Base-by-base conservation (phyloP, 2,113 vertebrate species). In the Megalops atlanticus region DNA sequence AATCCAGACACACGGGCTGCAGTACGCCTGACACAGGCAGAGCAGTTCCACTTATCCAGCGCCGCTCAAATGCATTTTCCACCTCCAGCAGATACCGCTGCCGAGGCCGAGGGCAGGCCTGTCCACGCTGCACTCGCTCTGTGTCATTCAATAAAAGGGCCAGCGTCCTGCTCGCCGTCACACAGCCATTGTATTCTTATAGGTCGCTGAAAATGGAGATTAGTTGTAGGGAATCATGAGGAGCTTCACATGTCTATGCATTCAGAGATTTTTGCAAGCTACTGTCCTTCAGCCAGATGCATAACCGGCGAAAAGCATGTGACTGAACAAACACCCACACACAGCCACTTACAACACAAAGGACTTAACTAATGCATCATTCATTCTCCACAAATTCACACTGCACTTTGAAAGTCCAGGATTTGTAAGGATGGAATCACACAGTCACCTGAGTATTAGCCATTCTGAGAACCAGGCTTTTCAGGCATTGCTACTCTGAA, bases 201-300 rank as follows among this genome's bases (percentile, higher is more conserved):
- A 38, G 35, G 69, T 36, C 35, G 33, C 36, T 38, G 35, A 71
- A 71, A 71, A 35, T 71, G 31, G 69, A 38, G 21, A 71, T 71
- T 71, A 71, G 69, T 71, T 71, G 69, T 35, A 71, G 69, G 33
- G 14, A n/a, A 71, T 71, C 69, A 71, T 38, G 36, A 71, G 69
- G 36, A 71, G 11, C 69, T 27, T 36, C 69, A 38, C 69, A 71
- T 70, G 68, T 3, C n/a, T 12, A n/a, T 14, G 35, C 10, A 70
- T 38, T 18, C 24, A 71, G 69, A 21, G 4, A 10, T 47, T 49
- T n/a, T n/a, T n/a, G 49, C 49, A 24, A 54, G 24, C 49, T 54
- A 21, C 16, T 54, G 1, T 24, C 24, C 49, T 24, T 4, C 7
- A 54, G 49, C 49, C 18, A 21, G 18, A 7, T 21, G 4, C 49